Conservation (phyloP, 1,140 invertebrate species). For the Aphis gossypii region DNA sequence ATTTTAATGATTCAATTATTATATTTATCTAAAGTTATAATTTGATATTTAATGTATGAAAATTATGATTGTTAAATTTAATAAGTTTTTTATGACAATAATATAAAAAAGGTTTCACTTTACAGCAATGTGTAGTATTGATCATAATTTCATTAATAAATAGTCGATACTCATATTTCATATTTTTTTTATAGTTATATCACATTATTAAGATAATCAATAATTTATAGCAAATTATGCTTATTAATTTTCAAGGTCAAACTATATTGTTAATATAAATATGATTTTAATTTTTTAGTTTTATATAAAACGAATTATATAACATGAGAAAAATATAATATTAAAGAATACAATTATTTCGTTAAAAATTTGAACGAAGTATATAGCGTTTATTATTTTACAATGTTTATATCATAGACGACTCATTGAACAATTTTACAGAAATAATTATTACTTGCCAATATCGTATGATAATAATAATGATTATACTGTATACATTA, state of each 20-base stretch:
- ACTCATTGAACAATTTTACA: neutral
- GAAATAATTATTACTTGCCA: neutral
- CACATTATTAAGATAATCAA: neutral
- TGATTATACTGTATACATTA: neutral
- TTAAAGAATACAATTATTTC: neutral
- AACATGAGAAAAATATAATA: neutral
- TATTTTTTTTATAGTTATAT: neutral
- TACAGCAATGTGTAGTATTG: neutral
- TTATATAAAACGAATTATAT: neutral
- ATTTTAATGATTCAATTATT: neutral
- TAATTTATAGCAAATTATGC: neutral
- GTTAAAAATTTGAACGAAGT: neutral
- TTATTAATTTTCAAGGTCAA: slow-evolving; percentile 7
- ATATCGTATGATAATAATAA: neutral
- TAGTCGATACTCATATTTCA: neutral
- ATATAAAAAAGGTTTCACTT: neutral
- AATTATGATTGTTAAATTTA: neutral
- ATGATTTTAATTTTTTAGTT: neutral
- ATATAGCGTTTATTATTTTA: neutral
- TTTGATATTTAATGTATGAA: neutral
- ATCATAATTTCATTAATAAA: neutral
- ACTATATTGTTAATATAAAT: neutral
- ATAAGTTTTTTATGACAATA: neutral
- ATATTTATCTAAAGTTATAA: neutral
- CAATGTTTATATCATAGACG: neutral